Evolutionary conservation across 2,888 invertebrate species (phyloP), one percentile per base, ranked within the genome.

Genomic region (Tenthredo notha): DNA sequence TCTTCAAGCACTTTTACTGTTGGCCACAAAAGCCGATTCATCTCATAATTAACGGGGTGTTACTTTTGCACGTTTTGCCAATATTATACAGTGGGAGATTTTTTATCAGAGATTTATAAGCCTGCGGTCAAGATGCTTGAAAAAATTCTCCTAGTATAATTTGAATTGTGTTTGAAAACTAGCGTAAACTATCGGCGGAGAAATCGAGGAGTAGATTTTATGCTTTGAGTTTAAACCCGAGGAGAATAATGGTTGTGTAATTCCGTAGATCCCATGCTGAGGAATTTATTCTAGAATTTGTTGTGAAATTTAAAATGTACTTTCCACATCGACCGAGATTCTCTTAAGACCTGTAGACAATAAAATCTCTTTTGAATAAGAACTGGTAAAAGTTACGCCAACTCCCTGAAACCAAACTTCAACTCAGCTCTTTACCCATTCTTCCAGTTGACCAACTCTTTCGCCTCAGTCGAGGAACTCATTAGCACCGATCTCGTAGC

Each of bases 391-490:
- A 50, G 43, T 75, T 75, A 50, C 25, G 75, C 75, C 33, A 47
- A 75, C 75, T 47, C 21, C 15, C 33, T 3, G 25, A 21, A 10
- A 21, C 33, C 21, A 75, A 21, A 12, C 75, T 75, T 29, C 47
- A 40, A 12, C 75, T 37, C 70, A 70, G 12, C 25, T 75, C 75
- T 75, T 47, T 47, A 75, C 50, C 47, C 75, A 43, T 75, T 75
- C 40, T 75, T 75, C 75, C 75, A 50, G 47, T 75, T 75, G 75
- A 75, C 75, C 75, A 47, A 75, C 75, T 75, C 75, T 47, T 43
- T 70, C 70, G 37, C 50, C 47, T 37, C 50, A 75, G 75, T 47
- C 43, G 43, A 47, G 75, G 47, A 47, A 75, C 75, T 75, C 75
- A 50, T 75, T 75, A 75, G 75, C 75, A 47, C 18, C 75, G 75